Percentiles rank a stretch among this genome's conserved stretches.
phyloP scores from a whole-genome alignment of 2,888 invertebrate species.

The Pterostichus madidus region DNA sequence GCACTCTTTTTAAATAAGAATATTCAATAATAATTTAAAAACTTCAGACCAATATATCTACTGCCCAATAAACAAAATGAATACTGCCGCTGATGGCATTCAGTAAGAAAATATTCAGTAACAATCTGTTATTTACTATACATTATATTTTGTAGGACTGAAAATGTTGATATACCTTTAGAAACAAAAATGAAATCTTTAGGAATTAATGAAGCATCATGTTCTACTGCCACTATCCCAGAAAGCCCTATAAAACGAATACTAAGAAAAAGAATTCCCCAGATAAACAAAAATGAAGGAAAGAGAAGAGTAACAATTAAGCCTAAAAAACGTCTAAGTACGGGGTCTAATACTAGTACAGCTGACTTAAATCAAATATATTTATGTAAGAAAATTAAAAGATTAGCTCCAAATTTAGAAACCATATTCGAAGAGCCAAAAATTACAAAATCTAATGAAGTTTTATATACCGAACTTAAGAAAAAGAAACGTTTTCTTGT shows the following conservation, averaged over 20 bases:
- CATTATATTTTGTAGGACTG: slow-evolving; percentile 43
- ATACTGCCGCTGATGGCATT: not conserved
- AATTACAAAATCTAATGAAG: slow-evolving; percentile 75
- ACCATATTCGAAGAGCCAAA: slow-evolving; percentile 84
- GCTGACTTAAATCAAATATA: slow-evolving; percentile 77
- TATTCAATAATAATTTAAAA: not conserved
- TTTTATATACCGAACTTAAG: slow-evolving; percentile 52
- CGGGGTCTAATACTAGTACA: not conserved
- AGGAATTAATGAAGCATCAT: slow-evolving; percentile 43
- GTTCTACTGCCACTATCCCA: not conserved
- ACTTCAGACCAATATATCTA: not conserved
- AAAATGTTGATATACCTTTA: slow-evolving; percentile 46
- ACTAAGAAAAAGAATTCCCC: slow-evolving; percentile 52
- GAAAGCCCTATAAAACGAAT: slow-evolving; percentile 23
- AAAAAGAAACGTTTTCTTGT: slow-evolving; percentile 61
- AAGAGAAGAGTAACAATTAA: slow-evolving; percentile 57
- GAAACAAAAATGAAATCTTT: slow-evolving; percentile 60
- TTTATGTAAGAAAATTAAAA: slow-evolving; percentile 80
- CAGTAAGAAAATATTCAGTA: not conserved
- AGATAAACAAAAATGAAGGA: not conserved
- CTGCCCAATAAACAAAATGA: not conserved
- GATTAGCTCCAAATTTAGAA: slow-evolving; percentile 80
- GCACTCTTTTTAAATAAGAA: not conserved
- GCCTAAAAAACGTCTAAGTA: slow-evolving; percentile 55
- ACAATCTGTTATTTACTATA: not conserved